Evolutionary conservation across 2,888 invertebrate genomes (phyloP).

Genomic region (Pocota personata): DNA sequence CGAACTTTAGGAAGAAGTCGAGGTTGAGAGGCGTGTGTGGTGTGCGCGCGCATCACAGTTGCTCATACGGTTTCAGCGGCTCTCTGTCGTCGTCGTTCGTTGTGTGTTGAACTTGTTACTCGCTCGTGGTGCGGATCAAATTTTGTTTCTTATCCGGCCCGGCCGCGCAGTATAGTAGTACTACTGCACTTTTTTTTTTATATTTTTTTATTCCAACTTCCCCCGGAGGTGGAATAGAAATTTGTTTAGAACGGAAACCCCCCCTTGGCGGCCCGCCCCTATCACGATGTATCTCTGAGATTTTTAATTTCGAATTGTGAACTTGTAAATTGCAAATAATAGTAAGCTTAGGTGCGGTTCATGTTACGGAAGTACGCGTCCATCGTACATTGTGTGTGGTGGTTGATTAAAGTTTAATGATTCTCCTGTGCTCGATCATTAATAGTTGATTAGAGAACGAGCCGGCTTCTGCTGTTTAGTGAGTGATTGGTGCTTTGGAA

Average conservation of each 20-base stretch:
- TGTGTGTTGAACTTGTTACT: slow-evolving; percentile 60
- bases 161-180: background rate
- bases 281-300: slow-evolving; percentile 21
- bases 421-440: slow-evolving; percentile 48
- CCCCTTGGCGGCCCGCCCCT: background rate
- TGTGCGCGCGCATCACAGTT: slow-evolving; percentile 72
- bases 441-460: slow-evolving; percentile 41
- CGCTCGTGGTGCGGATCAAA: slow-evolving; percentile 52
- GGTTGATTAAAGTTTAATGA: slow-evolving; percentile 67
- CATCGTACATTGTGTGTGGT: slow-evolving; percentile 36
- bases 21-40: slow-evolving; percentile 64
- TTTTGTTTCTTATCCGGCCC: slow-evolving; percentile 24
- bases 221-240: slow-evolving; percentile 47
- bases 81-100: slow-evolving; percentile 50
- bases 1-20: slow-evolving; percentile 69
- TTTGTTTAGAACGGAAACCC: slow-evolving; percentile 67
- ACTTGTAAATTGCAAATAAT: slow-evolving; percentile 59
- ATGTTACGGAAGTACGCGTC: slow-evolving; percentile 65
- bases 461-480: slow-evolving; percentile 21
- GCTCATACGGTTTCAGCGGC: slow-evolving; percentile 62
- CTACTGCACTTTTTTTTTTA: slow-evolving; percentile 28
- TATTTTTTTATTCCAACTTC: slow-evolving; percentile 26
- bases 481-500: slow-evolving; percentile 14
- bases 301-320: slow-evolving; percentile 61
- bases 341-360: slow-evolving; percentile 69